These are phyloP conservation scores for Gnatocerus cornutus DNA, from an alignment of 2,888 invertebrate species.

Conservation along the genomic window DNA sequence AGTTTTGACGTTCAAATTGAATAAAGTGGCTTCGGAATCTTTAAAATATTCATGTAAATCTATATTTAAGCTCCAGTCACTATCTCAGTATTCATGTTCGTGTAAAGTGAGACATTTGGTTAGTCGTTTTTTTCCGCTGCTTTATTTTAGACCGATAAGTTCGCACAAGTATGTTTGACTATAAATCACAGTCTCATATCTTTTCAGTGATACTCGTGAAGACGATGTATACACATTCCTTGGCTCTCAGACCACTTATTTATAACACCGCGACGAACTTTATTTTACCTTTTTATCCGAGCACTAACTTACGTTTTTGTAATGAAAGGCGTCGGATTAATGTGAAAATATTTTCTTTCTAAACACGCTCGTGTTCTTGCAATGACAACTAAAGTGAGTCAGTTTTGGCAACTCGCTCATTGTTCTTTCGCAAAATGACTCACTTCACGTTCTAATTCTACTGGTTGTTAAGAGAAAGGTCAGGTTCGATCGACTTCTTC, in stretches of 20 bases:
- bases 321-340: slow-evolving; percentile 32
- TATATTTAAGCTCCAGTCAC: slow-evolving; percentile 5
- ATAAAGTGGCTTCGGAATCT: slow-evolving; percentile 6
- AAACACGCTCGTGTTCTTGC: neutral
- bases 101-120: slow-evolving; percentile 24
- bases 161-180: slow-evolving; percentile 37
- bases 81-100: slow-evolving; percentile 6
- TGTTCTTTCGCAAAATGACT: neutral
- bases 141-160: slow-evolving; percentile 43
- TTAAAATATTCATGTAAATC: slow-evolving; percentile 14
- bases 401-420: neutral
- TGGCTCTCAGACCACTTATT: slow-evolving; percentile 44
- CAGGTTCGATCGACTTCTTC: neutral
- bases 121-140: slow-evolving; percentile 8
- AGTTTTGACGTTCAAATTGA: slow-evolving; percentile 16
- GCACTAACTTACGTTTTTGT: slow-evolving; percentile 6
- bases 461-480: neutral
- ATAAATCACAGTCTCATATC: slow-evolving; percentile 45
- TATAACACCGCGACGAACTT: slow-evolving; percentile 38
- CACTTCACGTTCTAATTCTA: slow-evolving; percentile 14
- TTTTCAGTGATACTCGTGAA: slow-evolving; percentile 38
- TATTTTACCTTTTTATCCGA: slow-evolving; percentile 2
- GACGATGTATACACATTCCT: slow-evolving; percentile 44
- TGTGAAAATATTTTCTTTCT: slow-evolving; percentile 26
- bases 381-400: neutral